Base-by-base conservation (phyloP, 2,113 vertebrate genomes). In the Nesogale talazaci region DNA sequence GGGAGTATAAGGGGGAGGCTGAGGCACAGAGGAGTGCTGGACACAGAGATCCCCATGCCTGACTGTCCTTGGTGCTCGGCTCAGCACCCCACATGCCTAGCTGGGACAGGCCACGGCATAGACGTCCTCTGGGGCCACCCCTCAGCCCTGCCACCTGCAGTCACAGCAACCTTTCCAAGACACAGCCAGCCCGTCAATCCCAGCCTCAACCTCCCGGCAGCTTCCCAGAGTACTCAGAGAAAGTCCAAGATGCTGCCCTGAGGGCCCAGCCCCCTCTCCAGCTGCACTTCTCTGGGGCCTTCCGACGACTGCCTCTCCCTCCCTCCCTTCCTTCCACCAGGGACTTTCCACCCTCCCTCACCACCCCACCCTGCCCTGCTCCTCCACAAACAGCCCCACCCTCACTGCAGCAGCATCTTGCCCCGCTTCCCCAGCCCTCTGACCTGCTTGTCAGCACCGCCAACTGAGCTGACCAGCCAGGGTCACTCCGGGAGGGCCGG, bases 391-490 rank as follows among this genome's bases (percentile, higher is more conserved):
- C 56, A 57, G 56, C 16, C 14, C 59, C 59, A 52, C 46, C 59
- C 10, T 15, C 57, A 59, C 16, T 59, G 15, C 59, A 61, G 29
- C 65, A 69, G 65, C 65, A 29, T 17, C 67, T 31, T n/a, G 31
- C 61, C 23, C 8, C 6, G 34, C 74, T 76, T 29, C 6, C 38
- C 25, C 9, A 7, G 12, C 46, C 36, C 52, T 65, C 16, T 29
- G 15, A 46, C 42, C 42, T 6, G 42, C 42, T 46, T 46, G 46
- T 52, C 46, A 52, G 46, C 46, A 5, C 46, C 14, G 46, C 46
- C n/a, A n/a, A 52, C 2, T 52, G 46, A 2, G 23, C 46, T 1
- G 40, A 17, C 1, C 1, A 16, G 46, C 14, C 46, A 17, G 8
- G 16, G 22, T 34, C 46, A 10, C 74, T 57, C 27, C 20, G 5